Percentiles rank a stretch among this genome's conserved stretches.
These are phyloP conservation scores for Orchestia grillus DNA, from an alignment of 1,140 invertebrate genomes.

Conservation along the genomic window DNA sequence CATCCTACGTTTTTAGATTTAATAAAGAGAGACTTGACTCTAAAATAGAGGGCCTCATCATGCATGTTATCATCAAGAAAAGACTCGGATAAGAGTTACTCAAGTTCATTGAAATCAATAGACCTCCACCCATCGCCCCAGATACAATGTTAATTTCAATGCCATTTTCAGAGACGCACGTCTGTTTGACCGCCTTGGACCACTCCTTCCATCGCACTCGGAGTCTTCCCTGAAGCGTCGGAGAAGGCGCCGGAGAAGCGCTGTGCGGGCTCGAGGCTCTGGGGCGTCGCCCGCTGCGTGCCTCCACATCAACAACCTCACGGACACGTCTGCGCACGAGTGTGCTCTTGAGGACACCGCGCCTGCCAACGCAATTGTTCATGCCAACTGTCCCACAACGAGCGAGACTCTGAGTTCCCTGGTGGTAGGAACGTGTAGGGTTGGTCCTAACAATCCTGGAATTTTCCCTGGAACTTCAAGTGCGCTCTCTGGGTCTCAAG, in stretches of 20 bases:
- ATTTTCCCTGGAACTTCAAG: not conserved
- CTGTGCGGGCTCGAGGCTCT: not conserved
- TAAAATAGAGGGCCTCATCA: too few relatives aligned
- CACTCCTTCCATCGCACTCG: not conserved
- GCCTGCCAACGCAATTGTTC: not conserved
- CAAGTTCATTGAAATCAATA: too few relatives aligned
- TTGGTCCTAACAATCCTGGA: not conserved
- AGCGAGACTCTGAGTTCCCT: not conserved
- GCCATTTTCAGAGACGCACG: not conserved
- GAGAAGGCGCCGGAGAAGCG: not conserved
- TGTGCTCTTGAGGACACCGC: not conserved
- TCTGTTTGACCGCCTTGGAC: slow-evolving; percentile 13
- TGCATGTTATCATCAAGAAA: too few relatives aligned
- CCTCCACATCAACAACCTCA: not conserved
- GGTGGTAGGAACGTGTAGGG: not conserved
- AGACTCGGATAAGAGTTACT: too few relatives aligned
- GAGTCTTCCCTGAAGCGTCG: not conserved
- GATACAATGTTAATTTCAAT: too few relatives aligned
- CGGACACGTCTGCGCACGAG: not conserved
- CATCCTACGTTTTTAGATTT: too few relatives aligned
- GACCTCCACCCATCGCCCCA: too few relatives aligned
- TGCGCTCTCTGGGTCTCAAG: not conserved
- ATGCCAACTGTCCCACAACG: not conserved
- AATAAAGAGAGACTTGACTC: too few relatives aligned
- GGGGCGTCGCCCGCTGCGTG: not conserved